These are phyloP conservation scores for Poeciliopsis gracilis DNA, from an alignment of 2,797 vertebrate species.

Conservation along the genomic window DNA sequence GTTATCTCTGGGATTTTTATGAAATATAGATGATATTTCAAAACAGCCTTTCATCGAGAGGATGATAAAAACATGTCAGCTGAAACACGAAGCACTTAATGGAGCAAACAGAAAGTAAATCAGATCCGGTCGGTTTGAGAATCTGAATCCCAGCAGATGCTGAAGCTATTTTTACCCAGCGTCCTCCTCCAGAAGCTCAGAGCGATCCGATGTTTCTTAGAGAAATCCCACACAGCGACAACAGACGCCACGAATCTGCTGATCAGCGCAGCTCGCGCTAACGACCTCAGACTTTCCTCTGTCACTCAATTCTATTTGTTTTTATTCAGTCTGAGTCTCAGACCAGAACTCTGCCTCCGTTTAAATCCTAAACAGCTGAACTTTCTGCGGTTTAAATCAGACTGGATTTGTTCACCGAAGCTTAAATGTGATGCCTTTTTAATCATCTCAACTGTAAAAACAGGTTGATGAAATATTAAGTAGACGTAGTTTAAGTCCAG, in stretches of 20 bases:
- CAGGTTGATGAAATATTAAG: not conserved
- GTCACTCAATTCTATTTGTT: not conserved
- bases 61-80: not conserved
- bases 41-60: not conserved
- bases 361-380: not conserved
- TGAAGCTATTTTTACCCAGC: slow-evolving; percentile 59
- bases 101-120: slow-evolving; percentile 2
- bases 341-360: not conserved
- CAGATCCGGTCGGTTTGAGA: not conserved
- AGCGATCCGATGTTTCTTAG: not conserved
- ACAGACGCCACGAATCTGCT: slow-evolving; percentile 6
- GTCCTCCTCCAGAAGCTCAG: slow-evolving; percentile 40
- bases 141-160: slow-evolving; percentile 28
- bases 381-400: not conserved
- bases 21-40: not conserved
- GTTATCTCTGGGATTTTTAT: not conserved
- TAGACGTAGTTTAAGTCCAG: not conserved
- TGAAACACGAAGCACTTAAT: not conserved
- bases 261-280: not conserved
- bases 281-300: not conserved
- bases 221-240: slow-evolving; percentile 32
- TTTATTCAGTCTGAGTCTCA: not conserved
- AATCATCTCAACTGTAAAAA: not conserved
- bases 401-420: not conserved
- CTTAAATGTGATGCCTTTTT: not conserved